Evolutionary conservation across 2,113 vertebrate genomes (phyloP).

Genomic region (Amblyopsis rosae): DNA sequence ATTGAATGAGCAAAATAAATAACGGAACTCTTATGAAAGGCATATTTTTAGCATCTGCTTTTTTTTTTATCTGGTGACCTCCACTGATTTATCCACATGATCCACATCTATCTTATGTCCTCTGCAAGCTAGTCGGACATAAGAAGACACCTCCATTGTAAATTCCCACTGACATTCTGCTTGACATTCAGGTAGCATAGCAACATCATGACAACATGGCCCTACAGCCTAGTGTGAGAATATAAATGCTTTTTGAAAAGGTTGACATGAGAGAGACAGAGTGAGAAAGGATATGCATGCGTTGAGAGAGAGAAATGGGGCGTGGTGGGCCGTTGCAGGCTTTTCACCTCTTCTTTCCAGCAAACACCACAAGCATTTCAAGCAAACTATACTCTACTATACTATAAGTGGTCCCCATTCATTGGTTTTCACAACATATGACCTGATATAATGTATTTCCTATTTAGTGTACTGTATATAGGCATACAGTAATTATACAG

Average conservation of each 20-base stretch:
- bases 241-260: conserved; percentile 78
- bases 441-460: too few relatives aligned
- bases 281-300: conserved; percentile 1
- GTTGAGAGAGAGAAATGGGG: neutral
- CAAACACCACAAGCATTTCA: too few relatives aligned
- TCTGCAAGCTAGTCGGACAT: conserved; percentile 10
- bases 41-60: neutral
- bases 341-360: too few relatives aligned
- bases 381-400: too few relatives aligned
- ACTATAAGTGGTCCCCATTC: too few relatives aligned
- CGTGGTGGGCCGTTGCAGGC: neutral
- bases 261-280: conserved; percentile 69
- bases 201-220: conserved; percentile 79
- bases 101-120: too few relatives aligned
- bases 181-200: conserved; percentile 82
- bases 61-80: neutral
- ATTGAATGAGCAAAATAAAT: conserved; percentile 46
- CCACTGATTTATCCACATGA: too few relatives aligned
- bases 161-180: conserved; percentile 69
- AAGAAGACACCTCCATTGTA: conserved; percentile 54
- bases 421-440: too few relatives aligned
- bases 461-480: neutral
- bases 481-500: neutral
- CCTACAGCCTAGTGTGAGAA: conserved; percentile 71
- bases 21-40: conserved; percentile 24